These are phyloP conservation scores for Phoeniculus purpureus DNA, from an alignment of 2,797 vertebrate species.

Conservation along the genomic window DNA sequence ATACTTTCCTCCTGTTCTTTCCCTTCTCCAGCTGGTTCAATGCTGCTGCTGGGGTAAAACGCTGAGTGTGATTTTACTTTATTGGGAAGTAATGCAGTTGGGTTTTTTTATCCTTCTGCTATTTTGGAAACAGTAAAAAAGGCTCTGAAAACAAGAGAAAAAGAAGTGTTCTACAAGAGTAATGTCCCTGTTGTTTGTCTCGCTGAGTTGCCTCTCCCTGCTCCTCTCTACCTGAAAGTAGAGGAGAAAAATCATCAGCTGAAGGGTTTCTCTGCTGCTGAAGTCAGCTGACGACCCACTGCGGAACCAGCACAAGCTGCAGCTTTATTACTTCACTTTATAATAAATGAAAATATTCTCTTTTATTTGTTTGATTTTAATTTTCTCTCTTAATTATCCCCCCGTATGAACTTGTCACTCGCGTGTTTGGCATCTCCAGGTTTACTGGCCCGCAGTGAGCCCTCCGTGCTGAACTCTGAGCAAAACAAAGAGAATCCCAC, in stretches of 20 bases:
- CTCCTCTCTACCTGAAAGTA: not conserved
- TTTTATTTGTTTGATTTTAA: conserved; percentile 45
- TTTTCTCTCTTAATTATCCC: not conserved
- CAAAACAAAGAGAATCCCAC: conserved; percentile 50
- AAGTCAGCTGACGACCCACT: conserved; percentile 51
- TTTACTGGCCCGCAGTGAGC: not conserved
- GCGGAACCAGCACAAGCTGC: conserved; percentile 24
- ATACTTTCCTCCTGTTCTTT: not conserved
- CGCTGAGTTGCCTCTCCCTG: not conserved
- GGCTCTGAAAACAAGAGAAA: not conserved
- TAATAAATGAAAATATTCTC: conserved; percentile 31
- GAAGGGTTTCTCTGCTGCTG: conserved; percentile 16
- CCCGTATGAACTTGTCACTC: not conserved
- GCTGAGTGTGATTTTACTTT: not conserved
- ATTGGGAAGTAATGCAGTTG: not conserved
- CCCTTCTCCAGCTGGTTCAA: not conserved
- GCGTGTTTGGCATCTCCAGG: not conserved
- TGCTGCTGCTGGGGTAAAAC: not conserved
- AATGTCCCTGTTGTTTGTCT: not conserved
- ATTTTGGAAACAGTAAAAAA: not conserved
- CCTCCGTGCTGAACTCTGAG: conserved; percentile 53
- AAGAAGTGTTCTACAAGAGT: not conserved
- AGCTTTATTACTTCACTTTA: conserved; percentile 35
- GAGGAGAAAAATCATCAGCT: conserved; percentile 48
- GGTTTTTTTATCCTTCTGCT: not conserved